These are phyloP conservation scores for Clarias pachynema DNA, from an alignment of 2,797 vertebrate species.

Conservation along the genomic window DNA sequence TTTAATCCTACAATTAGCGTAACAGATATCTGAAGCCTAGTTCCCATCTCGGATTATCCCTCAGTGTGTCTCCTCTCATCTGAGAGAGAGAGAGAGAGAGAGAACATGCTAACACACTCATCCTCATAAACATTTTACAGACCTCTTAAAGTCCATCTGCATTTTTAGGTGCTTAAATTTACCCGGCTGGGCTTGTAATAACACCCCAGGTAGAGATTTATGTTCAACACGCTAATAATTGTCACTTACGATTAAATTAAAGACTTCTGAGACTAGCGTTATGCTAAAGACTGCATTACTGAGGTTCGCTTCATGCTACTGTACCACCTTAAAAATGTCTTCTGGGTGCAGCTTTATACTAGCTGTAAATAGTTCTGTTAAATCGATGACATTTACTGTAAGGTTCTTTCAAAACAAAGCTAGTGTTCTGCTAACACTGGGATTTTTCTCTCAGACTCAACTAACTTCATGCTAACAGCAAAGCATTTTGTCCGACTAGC, in stretches of 20 bases:
- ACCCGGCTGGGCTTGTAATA: not conserved
- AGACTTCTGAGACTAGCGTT: not conserved
- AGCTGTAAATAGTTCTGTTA: not conserved
- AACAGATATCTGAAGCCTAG: conserved; percentile 57
- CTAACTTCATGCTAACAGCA: not conserved
- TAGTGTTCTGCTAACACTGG: not conserved
- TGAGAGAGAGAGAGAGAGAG: not conserved
- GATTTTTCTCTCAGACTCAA: not conserved
- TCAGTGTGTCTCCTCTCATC: conserved; percentile 25
- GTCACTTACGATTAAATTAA: not conserved
- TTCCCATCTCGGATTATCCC: conserved; percentile 49
- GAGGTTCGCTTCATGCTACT: too few species aligned
- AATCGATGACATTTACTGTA: not conserved
- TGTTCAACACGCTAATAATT: not conserved
- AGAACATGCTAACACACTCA: not conserved
- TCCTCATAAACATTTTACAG: conserved; percentile 5
- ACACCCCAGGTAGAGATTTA: not conserved
- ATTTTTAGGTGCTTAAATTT: not conserved
- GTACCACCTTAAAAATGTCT: not conserved
- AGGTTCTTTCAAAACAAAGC: not conserved
- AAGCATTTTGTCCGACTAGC: not conserved
- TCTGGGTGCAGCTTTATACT: not conserved
- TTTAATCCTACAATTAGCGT: conserved; percentile 62
- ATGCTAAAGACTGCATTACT: not conserved
- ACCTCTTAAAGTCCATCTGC: conserved; percentile 1